Evolutionary conservation across 2,113 vertebrate species (phyloP), one percentile per base, ranked within the genome.

Genomic region (Nothoprocta pentlandii): DNA sequence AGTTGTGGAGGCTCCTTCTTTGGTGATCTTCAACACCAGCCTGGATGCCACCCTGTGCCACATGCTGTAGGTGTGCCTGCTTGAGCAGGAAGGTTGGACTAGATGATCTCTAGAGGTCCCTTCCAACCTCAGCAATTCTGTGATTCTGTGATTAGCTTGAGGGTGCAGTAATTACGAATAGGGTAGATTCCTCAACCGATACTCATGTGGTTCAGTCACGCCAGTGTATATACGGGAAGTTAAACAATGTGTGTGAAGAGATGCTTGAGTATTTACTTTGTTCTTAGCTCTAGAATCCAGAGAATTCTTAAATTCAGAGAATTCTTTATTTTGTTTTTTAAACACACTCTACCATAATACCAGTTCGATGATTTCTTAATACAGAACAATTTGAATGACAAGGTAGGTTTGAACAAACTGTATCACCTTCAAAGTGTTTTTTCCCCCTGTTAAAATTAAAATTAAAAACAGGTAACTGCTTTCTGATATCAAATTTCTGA

Each of bases 171-270:
- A 14, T 73, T 71, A 80, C 20, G 75, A 81, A 46, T 42, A 32
- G 61, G 75, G 30, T 10, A 78, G 69, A 69, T 26, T 75, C 51
- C 51, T 36, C 80, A 79, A 9, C 17, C 36, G 80, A 70, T 39
- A 78, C 34, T 39, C 56, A 64, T 77, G 62, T 3, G 81, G 69
- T 26, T 56, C 82, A 68, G 58, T 69, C 34, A 2, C 17, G 71
- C 70, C 10, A 11, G 1, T 5, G 17, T 64, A 62, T 23, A 64
- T 28, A 8, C 0, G 0, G 80, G 51, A 78, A 20, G 30, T 11
- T 87, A 68, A 84, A 85, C 28, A 89, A 90, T 64, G 16, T 34
- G 75, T 32, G 7, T 49, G 34, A 63, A 87, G 32, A 78, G 25
- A 30, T 69, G 80, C 32, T 62, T 21, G 21, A 82, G 41, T 44